A percentile compares a stretch with the other conserved stretches of the same genome.
Evolutionary conservation across 2,797 vertebrate genomes (phyloP).

Genomic region (Enteromius trimaculatus): DNA sequence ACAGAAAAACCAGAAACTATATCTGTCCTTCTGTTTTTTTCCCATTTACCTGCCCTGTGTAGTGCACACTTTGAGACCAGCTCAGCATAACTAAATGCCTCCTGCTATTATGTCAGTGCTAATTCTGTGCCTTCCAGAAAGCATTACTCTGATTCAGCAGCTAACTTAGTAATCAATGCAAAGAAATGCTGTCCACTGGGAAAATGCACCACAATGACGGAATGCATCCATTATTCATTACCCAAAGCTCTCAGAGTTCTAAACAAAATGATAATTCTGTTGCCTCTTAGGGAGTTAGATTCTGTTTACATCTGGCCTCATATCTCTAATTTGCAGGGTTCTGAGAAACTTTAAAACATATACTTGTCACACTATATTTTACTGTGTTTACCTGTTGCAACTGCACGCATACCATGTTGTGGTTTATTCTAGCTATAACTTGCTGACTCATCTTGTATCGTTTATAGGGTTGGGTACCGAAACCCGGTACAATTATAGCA

Average conservation of each 20-base stretch:
- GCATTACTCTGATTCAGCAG: constrained; percentile 2
- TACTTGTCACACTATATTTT: neutral
- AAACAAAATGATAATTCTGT: neutral
- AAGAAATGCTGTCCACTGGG: constrained; percentile 9
- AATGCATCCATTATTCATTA: constrained; percentile 16
- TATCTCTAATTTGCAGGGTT: neutral
- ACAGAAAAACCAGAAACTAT: neutral
- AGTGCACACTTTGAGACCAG: neutral
- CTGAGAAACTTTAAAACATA: neutral
- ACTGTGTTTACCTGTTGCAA: neutral
- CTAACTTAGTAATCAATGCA: constrained; percentile 10
- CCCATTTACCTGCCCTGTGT: neutral
- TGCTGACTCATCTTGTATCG: neutral
- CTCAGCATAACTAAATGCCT: constrained; percentile 23
- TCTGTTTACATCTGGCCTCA: neutral
- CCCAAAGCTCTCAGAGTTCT: neutral
- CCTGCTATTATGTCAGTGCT: neutral
- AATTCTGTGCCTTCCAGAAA: neutral
- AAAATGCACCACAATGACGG: neutral
- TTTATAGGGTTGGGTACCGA: too few relatives aligned
- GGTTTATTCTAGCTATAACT: neutral
- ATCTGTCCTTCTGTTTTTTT: neutral
- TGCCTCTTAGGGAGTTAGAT: neutral
- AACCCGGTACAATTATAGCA: too few relatives aligned
- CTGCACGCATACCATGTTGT: neutral